Evolutionary conservation across 2,113 vertebrate species (phyloP).

Genomic region (Pelmatolapia mariae): DNA sequence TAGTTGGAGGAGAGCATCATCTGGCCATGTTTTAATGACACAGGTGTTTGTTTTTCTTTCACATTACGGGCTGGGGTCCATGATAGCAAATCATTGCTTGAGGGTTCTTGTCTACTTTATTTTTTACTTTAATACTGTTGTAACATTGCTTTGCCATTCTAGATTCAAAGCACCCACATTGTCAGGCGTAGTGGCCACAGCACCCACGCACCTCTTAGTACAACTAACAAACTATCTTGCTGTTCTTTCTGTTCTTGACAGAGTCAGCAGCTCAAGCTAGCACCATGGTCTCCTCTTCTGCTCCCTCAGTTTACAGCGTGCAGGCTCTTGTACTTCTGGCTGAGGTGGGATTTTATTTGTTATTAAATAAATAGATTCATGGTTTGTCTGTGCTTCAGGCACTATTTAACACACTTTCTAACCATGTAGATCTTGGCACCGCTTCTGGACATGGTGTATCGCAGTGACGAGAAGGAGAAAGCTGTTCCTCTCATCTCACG

Average conservation of each 20-base stretch:
- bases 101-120: neutral
- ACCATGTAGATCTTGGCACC: constrained; percentile 83
- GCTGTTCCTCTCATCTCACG: constrained; percentile 91
- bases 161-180: neutral
- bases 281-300: constrained; percentile 91
- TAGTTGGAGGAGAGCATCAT: neutral
- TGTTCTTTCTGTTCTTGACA: constrained; percentile 25
- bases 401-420: neutral
- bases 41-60: neutral
- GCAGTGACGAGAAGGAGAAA: constrained; percentile 96
- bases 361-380: neutral
- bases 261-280: constrained; percentile 74
- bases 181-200: neutral
- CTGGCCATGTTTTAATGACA: neutral
- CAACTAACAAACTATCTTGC: neutral
- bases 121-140: neutral
- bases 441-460: constrained; percentile 94
- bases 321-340: constrained; percentile 92
- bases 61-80: neutral
- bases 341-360: constrained; percentile 73
- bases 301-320: constrained; percentile 91
- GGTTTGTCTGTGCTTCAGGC: neutral
- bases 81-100: neutral
- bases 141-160: neutral
- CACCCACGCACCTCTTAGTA: neutral